Percentiles rank a stretch among this genome's conserved stretches.
Evolutionary conservation across 2,113 vertebrate genomes (phyloP).

Genomic region (Hiodon tergisus): DNA sequence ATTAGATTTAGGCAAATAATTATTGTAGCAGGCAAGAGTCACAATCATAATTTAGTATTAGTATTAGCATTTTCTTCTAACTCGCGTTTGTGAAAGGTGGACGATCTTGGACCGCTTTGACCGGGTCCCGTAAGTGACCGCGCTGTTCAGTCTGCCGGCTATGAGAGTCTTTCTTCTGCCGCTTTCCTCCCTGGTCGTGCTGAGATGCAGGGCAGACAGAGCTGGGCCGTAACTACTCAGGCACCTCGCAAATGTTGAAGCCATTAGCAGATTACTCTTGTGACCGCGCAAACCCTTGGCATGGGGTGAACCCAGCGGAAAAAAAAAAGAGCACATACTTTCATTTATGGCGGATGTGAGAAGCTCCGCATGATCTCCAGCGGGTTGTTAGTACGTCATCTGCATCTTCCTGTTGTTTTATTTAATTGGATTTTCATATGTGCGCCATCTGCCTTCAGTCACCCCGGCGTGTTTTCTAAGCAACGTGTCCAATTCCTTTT

Average conservation of each 20-base stretch:
- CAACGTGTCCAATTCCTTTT: neutral
- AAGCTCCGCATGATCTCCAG: neutral
- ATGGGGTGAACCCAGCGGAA: neutral
- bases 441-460: neutral
- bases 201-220: neutral
- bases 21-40: neutral
- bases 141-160: slow-evolving; percentile 4
- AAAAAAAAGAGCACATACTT: neutral
- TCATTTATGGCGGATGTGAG: neutral
- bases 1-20: neutral
- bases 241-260: neutral
- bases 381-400: neutral
- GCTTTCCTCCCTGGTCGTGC: slow-evolving; percentile 12
- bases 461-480: neutral
- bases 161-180: neutral
- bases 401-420: neutral
- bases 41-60: neutral
- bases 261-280: neutral
- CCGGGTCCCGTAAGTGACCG: neutral
- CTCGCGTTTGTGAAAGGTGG: neutral
- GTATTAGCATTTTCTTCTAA: neutral
- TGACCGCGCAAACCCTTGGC: too few relatives aligned
- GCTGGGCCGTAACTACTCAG: neutral
- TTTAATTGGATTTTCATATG: slow-evolving; percentile 7
- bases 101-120: neutral